Conservation (phyloP, 2,888 invertebrate genomes). For the Rhimphoctona megacephalus region DNA sequence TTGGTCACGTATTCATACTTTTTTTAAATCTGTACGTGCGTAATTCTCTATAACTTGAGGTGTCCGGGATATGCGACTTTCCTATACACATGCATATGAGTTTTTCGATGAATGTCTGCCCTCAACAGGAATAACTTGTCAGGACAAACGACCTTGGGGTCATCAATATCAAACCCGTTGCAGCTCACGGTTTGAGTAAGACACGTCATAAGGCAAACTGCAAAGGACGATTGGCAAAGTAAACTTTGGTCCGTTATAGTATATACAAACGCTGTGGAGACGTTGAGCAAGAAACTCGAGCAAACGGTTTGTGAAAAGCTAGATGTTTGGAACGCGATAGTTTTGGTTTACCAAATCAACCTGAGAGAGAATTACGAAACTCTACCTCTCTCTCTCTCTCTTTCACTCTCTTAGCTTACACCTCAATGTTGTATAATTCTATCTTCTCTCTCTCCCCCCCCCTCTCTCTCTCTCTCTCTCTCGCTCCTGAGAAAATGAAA, state of each 20-base stretch:
- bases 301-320: conserved; percentile 53
- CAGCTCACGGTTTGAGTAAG: conserved; percentile 6
- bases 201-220: not conserved
- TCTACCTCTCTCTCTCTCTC: conserved; percentile 15
- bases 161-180: conserved; percentile 19
- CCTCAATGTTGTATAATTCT: not conserved
- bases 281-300: conserved; percentile 41
- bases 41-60: not conserved
- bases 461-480: not conserved
- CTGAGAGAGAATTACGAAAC: conserved; percentile 30
- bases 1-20: not conserved
- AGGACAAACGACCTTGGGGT: not conserved
- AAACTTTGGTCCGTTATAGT: not conserved
- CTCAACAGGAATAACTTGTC: not conserved
- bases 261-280: conserved; percentile 26
- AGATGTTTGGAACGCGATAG: conserved; percentile 41
- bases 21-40: not conserved
- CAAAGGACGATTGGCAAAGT: conserved; percentile 8
- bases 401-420: conserved; percentile 7
- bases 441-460: not conserved
- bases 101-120: not conserved
- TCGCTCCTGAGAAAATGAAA: not conserved
- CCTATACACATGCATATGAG: not conserved
- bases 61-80: not conserved
- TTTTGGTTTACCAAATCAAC: conserved; percentile 49